phyloP scores from a whole-genome alignment of 1,140 invertebrate genomes.

The Microvelia longipes region DNA sequence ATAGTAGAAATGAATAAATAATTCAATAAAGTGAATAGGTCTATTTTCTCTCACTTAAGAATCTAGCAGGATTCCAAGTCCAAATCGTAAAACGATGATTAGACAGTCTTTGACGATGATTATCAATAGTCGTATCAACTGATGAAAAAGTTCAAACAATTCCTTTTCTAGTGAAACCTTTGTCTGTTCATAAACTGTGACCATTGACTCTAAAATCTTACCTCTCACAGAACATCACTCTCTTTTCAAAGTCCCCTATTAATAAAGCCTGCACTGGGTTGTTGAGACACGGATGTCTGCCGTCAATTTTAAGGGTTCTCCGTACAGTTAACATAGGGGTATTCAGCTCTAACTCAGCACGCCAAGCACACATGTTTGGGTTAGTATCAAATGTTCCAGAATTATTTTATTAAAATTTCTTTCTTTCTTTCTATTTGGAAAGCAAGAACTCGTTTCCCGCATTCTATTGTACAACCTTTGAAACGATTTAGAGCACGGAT shows the following conservation, averaged over 20 bases:
- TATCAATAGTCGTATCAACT: too few relatives aligned
- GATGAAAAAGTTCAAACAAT: too few relatives aligned
- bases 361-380: background rate
- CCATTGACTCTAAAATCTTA: background rate
- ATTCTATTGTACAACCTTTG: background rate
- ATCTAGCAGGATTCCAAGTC: too few relatives aligned
- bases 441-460: background rate
- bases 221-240: background rate
- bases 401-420: background rate
- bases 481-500: background rate
- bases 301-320: background rate
- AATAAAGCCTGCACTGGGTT: background rate
- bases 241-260: background rate
- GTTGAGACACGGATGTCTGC: background rate
- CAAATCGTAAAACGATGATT: too few relatives aligned
- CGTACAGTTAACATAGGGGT: background rate
- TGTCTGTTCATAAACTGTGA: background rate
- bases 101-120: too few relatives aligned
- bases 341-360: background rate
- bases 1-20: too few relatives aligned
- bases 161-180: background rate
- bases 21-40: too few relatives aligned
- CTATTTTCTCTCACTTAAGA: too few relatives aligned
- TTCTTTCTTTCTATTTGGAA: background rate
- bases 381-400: background rate